Percentiles rank a stretch among this genome's conserved stretches.
Conservation (phyloP, 1,140 invertebrate species). For the Sycobia sp. region DNA sequence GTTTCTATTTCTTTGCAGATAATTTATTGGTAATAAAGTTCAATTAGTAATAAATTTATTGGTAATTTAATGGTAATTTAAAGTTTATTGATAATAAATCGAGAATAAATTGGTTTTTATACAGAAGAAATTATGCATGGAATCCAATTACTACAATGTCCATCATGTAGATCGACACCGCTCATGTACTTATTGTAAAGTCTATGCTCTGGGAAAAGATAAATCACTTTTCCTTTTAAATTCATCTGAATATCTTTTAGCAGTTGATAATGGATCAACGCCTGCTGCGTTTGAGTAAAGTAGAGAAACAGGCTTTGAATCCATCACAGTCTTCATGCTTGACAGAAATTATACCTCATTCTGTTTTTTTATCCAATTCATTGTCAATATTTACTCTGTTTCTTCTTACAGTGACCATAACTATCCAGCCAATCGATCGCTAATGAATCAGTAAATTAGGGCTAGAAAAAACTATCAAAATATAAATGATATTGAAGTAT, state of each 20-base stretch:
- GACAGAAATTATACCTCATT: neutral
- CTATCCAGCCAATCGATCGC: too few species aligned
- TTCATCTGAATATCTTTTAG: conserved; percentile 6
- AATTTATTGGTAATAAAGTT: too few species aligned
- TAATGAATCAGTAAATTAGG: conserved; percentile 19
- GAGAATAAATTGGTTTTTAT: too few species aligned
- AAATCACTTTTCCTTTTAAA: neutral
- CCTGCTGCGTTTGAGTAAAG: conserved; percentile 3
- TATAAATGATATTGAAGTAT: conserved; percentile 19
- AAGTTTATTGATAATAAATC: too few species aligned
- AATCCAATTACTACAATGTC: neutral
- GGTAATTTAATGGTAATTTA: too few species aligned
- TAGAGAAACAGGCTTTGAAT: conserved; percentile 26
- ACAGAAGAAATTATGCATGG: too few species aligned
- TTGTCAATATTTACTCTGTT: conserved; percentile 6
- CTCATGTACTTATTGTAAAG: neutral
- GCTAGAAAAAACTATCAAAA: conserved; percentile 26
- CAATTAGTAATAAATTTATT: too few species aligned
- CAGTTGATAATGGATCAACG: neutral
- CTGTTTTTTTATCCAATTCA: neutral
- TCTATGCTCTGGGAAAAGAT: neutral
- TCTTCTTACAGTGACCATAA: neutral
- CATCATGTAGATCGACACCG: neutral
- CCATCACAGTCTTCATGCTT: neutral
- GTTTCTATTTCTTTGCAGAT: too few species aligned